phyloP scores from a whole-genome alignment of 1,140 invertebrate genomes.

The Rhopalosiphum padi region DNA sequence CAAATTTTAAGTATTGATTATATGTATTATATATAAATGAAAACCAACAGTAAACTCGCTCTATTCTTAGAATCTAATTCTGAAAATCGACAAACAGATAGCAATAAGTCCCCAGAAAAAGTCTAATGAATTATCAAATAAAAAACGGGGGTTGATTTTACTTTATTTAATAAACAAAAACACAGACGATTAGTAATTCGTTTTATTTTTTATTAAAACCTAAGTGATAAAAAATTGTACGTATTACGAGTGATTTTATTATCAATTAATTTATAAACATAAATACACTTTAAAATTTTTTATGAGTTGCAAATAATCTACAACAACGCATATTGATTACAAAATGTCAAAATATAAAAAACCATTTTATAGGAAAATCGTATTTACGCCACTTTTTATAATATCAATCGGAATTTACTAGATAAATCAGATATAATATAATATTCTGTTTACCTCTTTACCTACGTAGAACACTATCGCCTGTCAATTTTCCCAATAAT shows the following conservation, averaged over 20 bases:
- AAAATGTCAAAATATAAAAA: background rate
- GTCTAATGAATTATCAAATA: background rate
- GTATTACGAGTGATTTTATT: background rate
- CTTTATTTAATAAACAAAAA: background rate
- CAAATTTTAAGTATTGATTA: background rate
- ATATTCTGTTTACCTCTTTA: background rate
- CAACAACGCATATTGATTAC: background rate
- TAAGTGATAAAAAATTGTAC: too few species aligned
- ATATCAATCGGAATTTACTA: background rate
- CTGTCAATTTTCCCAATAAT: background rate
- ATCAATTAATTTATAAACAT: background rate
- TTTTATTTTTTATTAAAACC: background rate
- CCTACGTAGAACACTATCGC: background rate
- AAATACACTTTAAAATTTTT: background rate
- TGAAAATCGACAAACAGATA: background rate
- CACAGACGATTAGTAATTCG: background rate
- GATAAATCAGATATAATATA: too few species aligned
- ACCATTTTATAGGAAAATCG: background rate
- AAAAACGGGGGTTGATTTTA: background rate
- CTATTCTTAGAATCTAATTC: background rate
- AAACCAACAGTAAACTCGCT: background rate
- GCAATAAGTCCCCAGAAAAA: background rate
- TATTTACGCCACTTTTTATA: background rate
- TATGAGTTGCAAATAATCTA: background rate
- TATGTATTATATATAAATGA: background rate